phyloP scores from a whole-genome alignment of 2,113 vertebrate species.

The Fregata magnificens region DNA sequence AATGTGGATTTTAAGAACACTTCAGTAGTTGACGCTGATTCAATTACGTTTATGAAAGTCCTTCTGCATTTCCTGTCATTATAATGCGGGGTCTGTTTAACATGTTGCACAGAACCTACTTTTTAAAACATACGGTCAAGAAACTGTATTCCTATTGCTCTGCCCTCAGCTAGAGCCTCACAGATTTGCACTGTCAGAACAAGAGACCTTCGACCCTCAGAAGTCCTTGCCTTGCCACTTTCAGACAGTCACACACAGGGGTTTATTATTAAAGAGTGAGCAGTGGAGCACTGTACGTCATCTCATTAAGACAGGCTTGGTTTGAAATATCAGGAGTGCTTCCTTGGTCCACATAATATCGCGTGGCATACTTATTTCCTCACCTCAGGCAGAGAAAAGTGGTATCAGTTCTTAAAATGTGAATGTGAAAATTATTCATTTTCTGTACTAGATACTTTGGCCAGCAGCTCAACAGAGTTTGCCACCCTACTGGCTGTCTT shows the following conservation, averaged over 20 bases:
- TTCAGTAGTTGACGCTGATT: neutral
- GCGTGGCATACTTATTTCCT: accelerated
- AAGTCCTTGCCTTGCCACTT: neutral
- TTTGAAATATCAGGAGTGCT: neutral
- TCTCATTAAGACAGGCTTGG: neutral
- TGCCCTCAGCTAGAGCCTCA: neutral
- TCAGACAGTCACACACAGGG: neutral
- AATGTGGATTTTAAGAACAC: neutral
- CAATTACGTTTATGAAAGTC: neutral
- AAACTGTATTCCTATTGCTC: neutral
- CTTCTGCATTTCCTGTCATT: neutral
- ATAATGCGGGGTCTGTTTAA: neutral
- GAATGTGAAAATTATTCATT: neutral
- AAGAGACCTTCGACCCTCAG: neutral
- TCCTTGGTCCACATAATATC: neutral
- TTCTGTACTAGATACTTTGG: neutral
- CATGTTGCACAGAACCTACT: neutral
- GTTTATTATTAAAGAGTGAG: neutral
- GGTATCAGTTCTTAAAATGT: neutral
- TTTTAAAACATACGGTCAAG: neutral
- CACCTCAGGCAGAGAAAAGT: neutral
- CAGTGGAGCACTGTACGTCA: neutral
- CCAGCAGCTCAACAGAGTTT: neutral
- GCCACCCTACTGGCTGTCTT: neutral
- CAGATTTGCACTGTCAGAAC: neutral